Base-by-base conservation (phyloP, 2,113 vertebrate genomes). In the Nyctereutes procyonoides region DNA sequence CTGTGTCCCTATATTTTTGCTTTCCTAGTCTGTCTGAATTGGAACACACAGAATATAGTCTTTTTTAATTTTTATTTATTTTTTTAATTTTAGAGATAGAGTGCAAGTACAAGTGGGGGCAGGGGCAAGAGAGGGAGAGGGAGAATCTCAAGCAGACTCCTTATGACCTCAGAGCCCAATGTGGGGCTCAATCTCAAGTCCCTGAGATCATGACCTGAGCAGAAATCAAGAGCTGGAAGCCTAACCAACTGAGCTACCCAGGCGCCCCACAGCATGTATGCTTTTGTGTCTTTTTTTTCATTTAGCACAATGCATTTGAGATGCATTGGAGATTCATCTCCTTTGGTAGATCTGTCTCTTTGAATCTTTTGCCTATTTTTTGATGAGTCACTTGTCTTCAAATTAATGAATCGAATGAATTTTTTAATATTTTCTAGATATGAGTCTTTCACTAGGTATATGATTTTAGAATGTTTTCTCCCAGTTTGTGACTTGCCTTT, bases 281-380 rank as follows among this genome's bases (percentile, higher is more conserved):
- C 82, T 91, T 95, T 80, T 85, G 30, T 69, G 38, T 48, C 35
- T 65, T 55, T 35, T 43, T 19, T 19, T 55, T 15, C 94, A 90
- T 12, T 90, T 74, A 84, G 35, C 9, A 43, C 73, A 55, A n/a
- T 95, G 55, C 19, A 73, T 95, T 95, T 71, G 62, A 73, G 82
- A 87, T 92, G 71, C 14, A 71, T 71, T 43, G 6, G 43, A 43
- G 43, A 43, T 43, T 43, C 6, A 8, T 73, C 63, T 87, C 60
- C 55, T 92, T 53, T 62, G 53, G 24, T 88, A 48, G n/a, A 19
- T n/a, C n/a, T 85, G 19, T 58, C 48, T 94, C 1, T 90, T 94
- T 62, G 60, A 28, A 28, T 48, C 48, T 94, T 94, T 30, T 16
- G 16, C 22, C 35, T 55, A 43, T 84, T 79, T 93, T 86, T 60